Percentiles rank a stretch among this genome's conserved stretches.
Evolutionary conservation across 53 echinoderm and acorn worm species (phyloP).

Genomic region (Echinarachnius parma): DNA sequence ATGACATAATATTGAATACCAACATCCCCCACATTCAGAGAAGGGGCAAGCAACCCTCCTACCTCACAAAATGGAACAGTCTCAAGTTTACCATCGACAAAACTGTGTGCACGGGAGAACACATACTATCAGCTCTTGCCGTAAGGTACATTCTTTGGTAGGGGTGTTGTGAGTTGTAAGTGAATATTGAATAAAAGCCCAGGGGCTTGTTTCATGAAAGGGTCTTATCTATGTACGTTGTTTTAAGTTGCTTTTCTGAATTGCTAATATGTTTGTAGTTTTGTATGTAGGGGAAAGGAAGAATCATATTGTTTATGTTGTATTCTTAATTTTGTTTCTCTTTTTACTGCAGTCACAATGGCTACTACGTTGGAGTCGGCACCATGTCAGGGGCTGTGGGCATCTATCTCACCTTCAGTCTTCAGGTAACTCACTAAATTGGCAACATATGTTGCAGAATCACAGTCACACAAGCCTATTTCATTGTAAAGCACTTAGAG

Average conservation of each 20-base stretch:
- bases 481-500: too few species aligned
- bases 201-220: not conserved
- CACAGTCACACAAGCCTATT: too few species aligned
- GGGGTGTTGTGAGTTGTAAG: not conserved
- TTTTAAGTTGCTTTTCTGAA: too few species aligned
- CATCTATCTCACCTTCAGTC: constrained; percentile 78
- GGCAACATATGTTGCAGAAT: too few species aligned
- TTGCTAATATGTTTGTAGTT: too few species aligned
- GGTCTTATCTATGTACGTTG: not conserved
- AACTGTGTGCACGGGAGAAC: constrained; percentile 83
- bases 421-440: constrained; percentile 75
- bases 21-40: constrained; percentile 81
- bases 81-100: constrained; percentile 63
- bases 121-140: constrained; percentile 76
- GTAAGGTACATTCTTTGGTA: constrained; percentile 57
- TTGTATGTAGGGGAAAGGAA: too few species aligned
- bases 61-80: constrained; percentile 88
- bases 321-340: constrained; percentile 4
- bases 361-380: constrained; percentile 80
- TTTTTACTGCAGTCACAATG: constrained; percentile 69
- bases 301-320: too few species aligned
- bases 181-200: not conserved
- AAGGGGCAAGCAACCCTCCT: constrained; percentile 59
- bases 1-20: too few species aligned
- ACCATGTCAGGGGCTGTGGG: constrained; percentile 88